A percentile compares a stretch with the other conserved stretches of the same genome.
Conservation (phyloP, 1,140 invertebrate species). For the Leptinotarsa undecemlineata region DNA sequence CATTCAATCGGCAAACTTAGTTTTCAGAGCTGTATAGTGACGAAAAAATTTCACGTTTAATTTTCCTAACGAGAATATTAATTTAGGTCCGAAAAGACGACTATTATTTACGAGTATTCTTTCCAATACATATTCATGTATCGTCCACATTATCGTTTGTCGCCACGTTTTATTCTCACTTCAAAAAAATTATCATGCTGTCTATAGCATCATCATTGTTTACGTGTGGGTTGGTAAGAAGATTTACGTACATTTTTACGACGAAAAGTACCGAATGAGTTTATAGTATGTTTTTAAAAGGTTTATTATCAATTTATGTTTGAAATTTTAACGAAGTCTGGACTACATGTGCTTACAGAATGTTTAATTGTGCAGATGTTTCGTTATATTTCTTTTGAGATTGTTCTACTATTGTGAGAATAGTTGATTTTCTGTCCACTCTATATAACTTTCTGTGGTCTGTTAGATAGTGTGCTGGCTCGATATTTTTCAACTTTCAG, state of each 20-base stretch:
- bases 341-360: constrained; percentile 5
- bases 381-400: too few species aligned
- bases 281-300: not conserved
- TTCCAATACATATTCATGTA: not conserved
- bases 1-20: too few species aligned
- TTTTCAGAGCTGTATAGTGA: too few species aligned
- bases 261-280: not conserved
- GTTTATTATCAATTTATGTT: not conserved
- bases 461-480: too few species aligned
- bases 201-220: not conserved
- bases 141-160: not conserved
- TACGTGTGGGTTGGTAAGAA: not conserved
- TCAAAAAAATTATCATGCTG: not conserved
- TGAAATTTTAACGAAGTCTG: not conserved
- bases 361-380: not conserved
- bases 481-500: too few species aligned
- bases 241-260: not conserved
- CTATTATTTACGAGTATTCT: too few species aligned
- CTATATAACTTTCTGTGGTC: too few species aligned
- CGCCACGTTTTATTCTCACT: not conserved
- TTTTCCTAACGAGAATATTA: too few species aligned
- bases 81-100: too few species aligned
- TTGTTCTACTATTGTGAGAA: too few species aligned
- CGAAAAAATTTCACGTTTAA: too few species aligned
- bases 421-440: too few species aligned